Evolutionary conservation across 2,888 invertebrate species (phyloP).

Genomic region (Lacanobia oleracea): DNA sequence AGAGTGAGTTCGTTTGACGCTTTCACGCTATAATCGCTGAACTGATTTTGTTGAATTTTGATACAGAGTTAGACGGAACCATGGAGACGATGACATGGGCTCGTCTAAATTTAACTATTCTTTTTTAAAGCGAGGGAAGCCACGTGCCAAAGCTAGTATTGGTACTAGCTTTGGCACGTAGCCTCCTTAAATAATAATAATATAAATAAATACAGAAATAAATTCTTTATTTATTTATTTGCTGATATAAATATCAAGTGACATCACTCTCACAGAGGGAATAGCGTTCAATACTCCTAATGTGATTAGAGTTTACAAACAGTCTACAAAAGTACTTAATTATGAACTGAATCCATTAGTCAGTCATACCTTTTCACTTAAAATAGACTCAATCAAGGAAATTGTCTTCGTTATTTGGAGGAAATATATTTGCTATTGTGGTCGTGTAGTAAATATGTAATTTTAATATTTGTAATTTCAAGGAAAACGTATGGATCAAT

Average conservation of each 20-base stretch:
- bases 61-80: too few relatives aligned
- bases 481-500: not conserved
- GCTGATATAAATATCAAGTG: not conserved
- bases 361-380: not conserved
- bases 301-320: slow-evolving; percentile 19
- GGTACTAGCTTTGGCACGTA: too few relatives aligned
- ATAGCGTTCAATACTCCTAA: slow-evolving; percentile 11
- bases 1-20: too few relatives aligned
- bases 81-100: too few relatives aligned
- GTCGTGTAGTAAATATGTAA: not conserved
- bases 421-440: slow-evolving; percentile 3
- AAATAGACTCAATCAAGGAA: slow-evolving; percentile 10
- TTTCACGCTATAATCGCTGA: too few relatives aligned
- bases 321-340: slow-evolving; percentile 3
- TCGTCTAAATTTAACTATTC: too few relatives aligned
- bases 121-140: too few relatives aligned
- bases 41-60: too few relatives aligned
- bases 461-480: slow-evolving; percentile 18
- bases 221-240: too few relatives aligned
- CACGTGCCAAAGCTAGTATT: too few relatives aligned
- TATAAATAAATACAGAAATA: not conserved
- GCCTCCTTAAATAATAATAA: too few relatives aligned
- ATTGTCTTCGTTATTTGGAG: slow-evolving; percentile 5
- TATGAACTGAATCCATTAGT: slow-evolving; percentile 28
- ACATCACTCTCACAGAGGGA: not conserved